Conservation (phyloP, 2,797 vertebrate species). For the Hapalemur alaotrensis region DNA sequence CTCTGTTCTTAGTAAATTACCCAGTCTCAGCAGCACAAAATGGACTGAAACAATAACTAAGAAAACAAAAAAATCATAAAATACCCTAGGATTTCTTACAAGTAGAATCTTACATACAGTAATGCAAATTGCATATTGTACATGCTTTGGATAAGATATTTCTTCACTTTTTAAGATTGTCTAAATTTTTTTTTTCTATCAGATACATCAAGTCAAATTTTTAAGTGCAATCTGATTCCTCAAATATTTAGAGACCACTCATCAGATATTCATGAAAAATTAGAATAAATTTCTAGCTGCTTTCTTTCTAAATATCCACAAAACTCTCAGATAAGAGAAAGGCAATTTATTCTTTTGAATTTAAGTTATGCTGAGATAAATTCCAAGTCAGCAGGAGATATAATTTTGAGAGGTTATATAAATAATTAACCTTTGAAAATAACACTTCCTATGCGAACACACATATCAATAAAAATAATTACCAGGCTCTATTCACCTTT, state of each 20-base stretch:
- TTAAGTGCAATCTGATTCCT: neutral
- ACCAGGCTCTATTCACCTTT: slow-evolving; percentile 80
- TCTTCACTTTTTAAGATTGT: neutral
- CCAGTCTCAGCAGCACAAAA: neutral
- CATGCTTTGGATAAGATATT: neutral
- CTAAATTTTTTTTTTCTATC: neutral
- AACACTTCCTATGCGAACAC: slow-evolving; percentile 75
- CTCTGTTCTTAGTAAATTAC: neutral
- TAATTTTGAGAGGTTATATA: slow-evolving; percentile 76
- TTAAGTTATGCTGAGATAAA: slow-evolving; percentile 56
- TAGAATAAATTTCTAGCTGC: neutral
- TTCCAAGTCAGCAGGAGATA: slow-evolving; percentile 64
- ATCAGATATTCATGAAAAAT: neutral
- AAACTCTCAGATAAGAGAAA: neutral
- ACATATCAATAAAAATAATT: slow-evolving; percentile 82
- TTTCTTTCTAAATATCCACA: neutral
- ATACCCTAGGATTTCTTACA: neutral
- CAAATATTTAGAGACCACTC: neutral
- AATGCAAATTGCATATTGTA: neutral
- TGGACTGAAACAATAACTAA: neutral
- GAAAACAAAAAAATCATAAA: neutral
- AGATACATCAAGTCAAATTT: neutral
- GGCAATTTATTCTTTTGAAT: neutral
- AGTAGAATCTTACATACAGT: neutral
- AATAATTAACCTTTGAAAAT: slow-evolving; percentile 87